Base-by-base conservation (phyloP, 37 sponge, comb jelly and placozoan genomes). In the Chondrilla cf. caribensis region DNA sequence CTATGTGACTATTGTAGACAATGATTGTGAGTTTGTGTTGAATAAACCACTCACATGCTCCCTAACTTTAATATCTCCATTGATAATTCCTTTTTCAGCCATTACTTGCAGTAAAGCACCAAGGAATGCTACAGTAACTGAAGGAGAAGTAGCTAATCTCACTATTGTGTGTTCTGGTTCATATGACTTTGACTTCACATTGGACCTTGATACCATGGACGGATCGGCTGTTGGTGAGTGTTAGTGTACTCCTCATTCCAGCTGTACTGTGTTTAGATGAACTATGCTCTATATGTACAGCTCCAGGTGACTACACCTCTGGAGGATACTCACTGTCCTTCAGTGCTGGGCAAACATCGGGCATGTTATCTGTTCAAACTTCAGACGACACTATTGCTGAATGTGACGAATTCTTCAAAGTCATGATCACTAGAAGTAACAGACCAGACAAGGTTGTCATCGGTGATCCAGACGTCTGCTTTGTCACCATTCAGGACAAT, bases 371-470 rank as follows among this genome's bases (percentile, higher is more conserved):
- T 18, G 71, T 70, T 35, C 71, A 35, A 18, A 37, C 71, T 19
- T 5, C 5, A 37, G 38, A 70, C 35, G 71, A 70, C 28, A 70
- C 6, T 36, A 70, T 70, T 70, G 39, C 71, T 70, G 71, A 70
- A 18, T 19, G 14, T 5, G 5, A 5, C 5, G 71, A 70, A 37
- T 38, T 7, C 39, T 70, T 70, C 39, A 70, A 70, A 70, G 71
- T 70, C 7, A 70, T 70, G 71, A 70, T 32, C 18, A 70, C 39
- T 8, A 9, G 38, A 32, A 37, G 19, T 38, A 26, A 64, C 22
- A 32, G 39, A 9, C 35, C 71, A 7, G 38, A 18, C 18, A 60
- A 19, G 29, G 71, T 70, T 5, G 5, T 37, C 3, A 8, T 36
- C 8, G 71, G 71, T 14, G 71, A 14, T 70, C 71, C 71, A 38